A percentile compares a stretch with the other conserved stretches of the same genome.
phyloP scores from a whole-genome alignment of 2,888 invertebrate genomes.

The Stictocephala bisonia region DNA sequence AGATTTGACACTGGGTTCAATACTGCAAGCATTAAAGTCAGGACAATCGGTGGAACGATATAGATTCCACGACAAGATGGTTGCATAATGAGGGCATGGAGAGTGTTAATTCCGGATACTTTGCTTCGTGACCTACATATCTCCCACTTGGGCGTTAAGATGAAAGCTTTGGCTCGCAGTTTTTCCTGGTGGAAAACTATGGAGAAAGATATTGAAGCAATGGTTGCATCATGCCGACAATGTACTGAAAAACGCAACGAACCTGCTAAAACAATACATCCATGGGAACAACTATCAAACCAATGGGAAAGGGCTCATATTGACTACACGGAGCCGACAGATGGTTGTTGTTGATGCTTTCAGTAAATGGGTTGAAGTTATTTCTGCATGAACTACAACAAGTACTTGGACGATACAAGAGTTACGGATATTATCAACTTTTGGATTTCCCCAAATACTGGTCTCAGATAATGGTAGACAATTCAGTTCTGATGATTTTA shows the following conservation, averaged over 20 bases:
- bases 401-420: constrained; percentile 28
- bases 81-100: no score
- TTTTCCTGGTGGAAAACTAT: not conserved
- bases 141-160: not conserved
- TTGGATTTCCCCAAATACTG: constrained; percentile 29
- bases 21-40: no score
- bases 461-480: constrained; percentile 45
- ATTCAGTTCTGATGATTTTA: constrained; percentile 38
- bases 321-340: constrained; percentile 24
- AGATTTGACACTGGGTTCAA: no score
- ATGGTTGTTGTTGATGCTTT: constrained; percentile 45
- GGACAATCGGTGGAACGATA: no score
- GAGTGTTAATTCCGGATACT: no score
- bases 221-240: not conserved
- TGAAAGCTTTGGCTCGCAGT: not conserved
- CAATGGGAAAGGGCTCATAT: not conserved
- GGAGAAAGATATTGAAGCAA: constrained; percentile 1
- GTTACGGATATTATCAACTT: constrained; percentile 14
- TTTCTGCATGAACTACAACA: constrained; percentile 2
- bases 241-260: not conserved
- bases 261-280: not conserved
- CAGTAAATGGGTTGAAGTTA: constrained; percentile 43
- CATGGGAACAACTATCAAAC: not conserved
- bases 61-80: no score
- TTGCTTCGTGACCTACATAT: not conserved